phyloP scores from a whole-genome alignment of 2,888 invertebrate genomes.

The Oasisia sp. region DNA sequence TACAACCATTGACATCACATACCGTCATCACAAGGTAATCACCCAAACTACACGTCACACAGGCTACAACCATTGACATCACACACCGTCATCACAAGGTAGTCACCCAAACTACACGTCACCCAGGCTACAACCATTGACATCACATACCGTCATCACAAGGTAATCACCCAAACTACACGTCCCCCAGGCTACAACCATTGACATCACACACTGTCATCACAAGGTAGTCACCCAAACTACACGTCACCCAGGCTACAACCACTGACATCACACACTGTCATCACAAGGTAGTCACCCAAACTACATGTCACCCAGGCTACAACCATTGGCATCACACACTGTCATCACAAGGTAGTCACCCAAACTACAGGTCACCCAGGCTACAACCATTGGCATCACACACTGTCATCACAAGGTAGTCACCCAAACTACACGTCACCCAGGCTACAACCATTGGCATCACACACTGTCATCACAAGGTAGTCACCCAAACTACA shows the following conservation, averaged over 20 bases:
- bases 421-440: too few relatives aligned
- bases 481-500: constrained; percentile 48
- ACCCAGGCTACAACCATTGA: constrained; percentile 37
- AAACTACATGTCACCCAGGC: constrained; percentile 65
- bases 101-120: too few relatives aligned
- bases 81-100: too few relatives aligned
- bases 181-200: too few relatives aligned
- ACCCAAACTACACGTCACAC: constrained; percentile 39
- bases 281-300: constrained; percentile 60
- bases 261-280: constrained; percentile 53
- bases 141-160: constrained; percentile 63
- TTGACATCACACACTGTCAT: background rate
- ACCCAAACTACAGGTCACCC: too few relatives aligned
- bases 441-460: constrained; percentile 37
- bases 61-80: too few relatives aligned
- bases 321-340: constrained; percentile 35
- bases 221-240: background rate
- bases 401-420: too few relatives aligned
- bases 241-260: background rate
- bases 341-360: background rate
- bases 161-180: constrained; percentile 68
- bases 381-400: too few relatives aligned
- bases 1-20: constrained; percentile 34
- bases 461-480: constrained; percentile 63
- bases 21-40: background rate